Percentiles rank a stretch among this genome's conserved stretches.
Conservation (phyloP, 2,888 invertebrate species). For the Epistrophe grossulariae region DNA sequence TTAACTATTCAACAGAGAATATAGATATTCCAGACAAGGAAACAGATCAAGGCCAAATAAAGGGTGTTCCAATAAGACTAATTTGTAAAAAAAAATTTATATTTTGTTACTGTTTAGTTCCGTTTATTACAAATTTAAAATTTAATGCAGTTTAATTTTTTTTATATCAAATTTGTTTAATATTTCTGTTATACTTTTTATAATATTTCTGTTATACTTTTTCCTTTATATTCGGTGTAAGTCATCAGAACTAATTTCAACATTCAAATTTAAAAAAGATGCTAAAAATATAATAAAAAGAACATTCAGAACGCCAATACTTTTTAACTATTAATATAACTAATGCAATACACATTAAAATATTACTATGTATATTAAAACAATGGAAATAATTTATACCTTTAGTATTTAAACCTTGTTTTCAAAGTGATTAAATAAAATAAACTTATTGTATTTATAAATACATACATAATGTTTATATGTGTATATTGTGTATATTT, state of each 20-base stretch:
- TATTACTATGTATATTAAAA: slow-evolving; percentile 50
- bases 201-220: not conserved
- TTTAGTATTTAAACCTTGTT: slow-evolving; percentile 46
- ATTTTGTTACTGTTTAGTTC: not conserved
- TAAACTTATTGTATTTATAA: not conserved
- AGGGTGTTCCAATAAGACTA: slow-evolving; percentile 15
- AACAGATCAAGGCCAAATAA: not conserved
- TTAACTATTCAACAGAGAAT: not conserved
- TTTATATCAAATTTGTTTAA: not conserved
- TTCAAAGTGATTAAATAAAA: slow-evolving; percentile 19
- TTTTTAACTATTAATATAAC: slow-evolving; percentile 44
- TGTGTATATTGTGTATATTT: not conserved
- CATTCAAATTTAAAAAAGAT: not conserved
- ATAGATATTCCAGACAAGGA: not conserved
- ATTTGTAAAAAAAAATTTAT: not conserved
- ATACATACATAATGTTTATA: not conserved
- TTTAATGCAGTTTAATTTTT: not conserved
- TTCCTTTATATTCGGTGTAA: not conserved
- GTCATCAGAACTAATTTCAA: not conserved
- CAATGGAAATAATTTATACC: slow-evolving; percentile 36
- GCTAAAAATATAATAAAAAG: slow-evolving; percentile 2
- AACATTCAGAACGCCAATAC: slow-evolving; percentile 46
- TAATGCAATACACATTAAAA: slow-evolving; percentile 48
- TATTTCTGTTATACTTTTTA: not conserved
- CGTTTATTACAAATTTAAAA: not conserved